A percentile compares a stretch with the other conserved stretches of the same genome.
phyloP scores from a whole-genome alignment of 1,140 invertebrate genomes.

The Drosophila aff. region DNA sequence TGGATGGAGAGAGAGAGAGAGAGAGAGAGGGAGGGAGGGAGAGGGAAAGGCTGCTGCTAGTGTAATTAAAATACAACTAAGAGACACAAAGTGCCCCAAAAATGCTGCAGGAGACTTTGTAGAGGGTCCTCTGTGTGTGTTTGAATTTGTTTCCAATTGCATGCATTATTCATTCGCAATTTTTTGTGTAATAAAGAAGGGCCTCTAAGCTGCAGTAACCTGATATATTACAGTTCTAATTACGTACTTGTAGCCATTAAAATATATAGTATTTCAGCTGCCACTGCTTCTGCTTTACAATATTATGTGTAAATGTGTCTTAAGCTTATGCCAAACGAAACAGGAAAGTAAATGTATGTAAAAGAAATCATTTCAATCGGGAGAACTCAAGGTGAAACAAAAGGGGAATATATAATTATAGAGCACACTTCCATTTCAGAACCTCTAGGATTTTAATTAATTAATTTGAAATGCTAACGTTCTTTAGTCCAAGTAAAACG shows the following conservation, averaged over 20 bases:
- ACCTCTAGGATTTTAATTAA: background rate
- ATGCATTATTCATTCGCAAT: conserved; percentile 9
- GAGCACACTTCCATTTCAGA: background rate
- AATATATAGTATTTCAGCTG: conserved; percentile 6
- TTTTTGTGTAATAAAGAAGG: background rate
- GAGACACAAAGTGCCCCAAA: conserved; percentile 13
- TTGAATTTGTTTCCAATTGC: background rate
- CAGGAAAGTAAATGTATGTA: no score
- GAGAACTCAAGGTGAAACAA: background rate
- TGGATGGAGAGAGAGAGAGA: no score
- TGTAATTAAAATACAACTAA: conserved; percentile 41
- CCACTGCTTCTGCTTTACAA: conserved; percentile 5
- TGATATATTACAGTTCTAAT: conserved; percentile 5
- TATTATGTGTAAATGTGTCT: background rate
- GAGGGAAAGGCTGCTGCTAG: background rate
- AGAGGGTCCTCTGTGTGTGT: background rate
- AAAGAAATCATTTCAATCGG: background rate
- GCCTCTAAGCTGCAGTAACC: background rate
- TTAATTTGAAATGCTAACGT: background rate
- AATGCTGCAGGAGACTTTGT: conserved; percentile 12
- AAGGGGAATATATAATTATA: background rate
- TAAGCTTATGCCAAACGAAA: conserved; percentile 7
- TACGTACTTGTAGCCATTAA: conserved; percentile 1
- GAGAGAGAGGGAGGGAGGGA: background rate
- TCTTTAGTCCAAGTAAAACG: background rate